Base-by-base conservation (phyloP, 2,797 vertebrate species). In the Arctocebus calabarensis region DNA sequence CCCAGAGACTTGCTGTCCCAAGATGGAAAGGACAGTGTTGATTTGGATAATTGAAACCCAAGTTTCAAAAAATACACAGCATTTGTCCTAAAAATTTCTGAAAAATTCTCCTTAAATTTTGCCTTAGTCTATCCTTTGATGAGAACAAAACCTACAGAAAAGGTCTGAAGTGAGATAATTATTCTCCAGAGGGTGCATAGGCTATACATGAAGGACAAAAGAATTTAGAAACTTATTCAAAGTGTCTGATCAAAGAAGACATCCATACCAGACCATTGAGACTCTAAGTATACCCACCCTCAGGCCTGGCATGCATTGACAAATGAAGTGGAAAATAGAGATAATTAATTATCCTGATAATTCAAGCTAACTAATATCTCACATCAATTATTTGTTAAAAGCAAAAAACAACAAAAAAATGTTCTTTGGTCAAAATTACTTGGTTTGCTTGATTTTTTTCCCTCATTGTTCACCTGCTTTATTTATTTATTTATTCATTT, bases 261-360 rank as follows among this genome's bases (percentile, higher is more conserved):
- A 43, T 90, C 48, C 29, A 78, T 85, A 29, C n/a, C 37, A n/a
- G 22, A 74, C 77, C 52, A 82, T 17, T 3, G 3, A 94, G 52
- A 66, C 3, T 81, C 29, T 78, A 88, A 95, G 45, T 66, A 34
- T 78, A 32, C 32, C 32, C 48, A 74, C 12, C 11, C 45, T 68
- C 12, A n/a, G 82, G 61, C 23, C 29, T 90, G 34, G 25, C 17
- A 23, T 52, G 55, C 57, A 87, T 11, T 94, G 34, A 84, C 45
- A 94, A 96, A 94, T 92, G 89, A 96, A 90, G 37, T 85, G 61
- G 78, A 92, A 97, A 97, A 90, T 32, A 83, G 37, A 88, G 17
- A 68, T 27, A 97, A 82, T 86, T 84, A 88, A 86, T 96, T 90
- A 75, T 79, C 27, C 29, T 85, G 70, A 79, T 95, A 91, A 85